These are phyloP conservation scores for Physocephala rufipes DNA, from an alignment of 2,888 invertebrate species.

Conservation along the genomic window DNA sequence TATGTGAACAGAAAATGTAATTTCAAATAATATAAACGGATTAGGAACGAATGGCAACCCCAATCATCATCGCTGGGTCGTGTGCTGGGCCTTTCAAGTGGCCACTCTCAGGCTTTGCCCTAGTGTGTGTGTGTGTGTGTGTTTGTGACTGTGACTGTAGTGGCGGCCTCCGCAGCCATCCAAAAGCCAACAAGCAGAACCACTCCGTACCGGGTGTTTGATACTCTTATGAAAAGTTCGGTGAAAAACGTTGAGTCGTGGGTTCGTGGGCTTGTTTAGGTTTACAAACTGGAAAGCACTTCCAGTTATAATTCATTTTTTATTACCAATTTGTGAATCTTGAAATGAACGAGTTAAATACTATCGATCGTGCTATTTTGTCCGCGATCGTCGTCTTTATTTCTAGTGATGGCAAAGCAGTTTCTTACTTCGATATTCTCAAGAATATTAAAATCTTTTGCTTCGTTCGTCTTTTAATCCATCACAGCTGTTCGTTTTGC, in stretches of 20 bases:
- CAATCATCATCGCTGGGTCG: not conserved
- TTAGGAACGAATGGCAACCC: no score
- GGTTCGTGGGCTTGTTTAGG: not conserved
- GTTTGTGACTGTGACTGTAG: not conserved
- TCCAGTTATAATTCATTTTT: not conserved
- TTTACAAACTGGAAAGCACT: not conserved
- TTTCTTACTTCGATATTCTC: not conserved
- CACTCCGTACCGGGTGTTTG: no score
- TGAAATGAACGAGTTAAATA: not conserved
- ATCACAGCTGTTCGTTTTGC: constrained; percentile 24
- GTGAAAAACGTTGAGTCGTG: no score
- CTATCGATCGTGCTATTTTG: no score
- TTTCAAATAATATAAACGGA: no score
- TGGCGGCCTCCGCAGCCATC: not conserved
- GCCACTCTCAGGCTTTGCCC: not conserved
- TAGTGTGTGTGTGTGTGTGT: not conserved
- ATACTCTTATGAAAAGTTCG: no score
- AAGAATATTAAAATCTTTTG: not conserved
- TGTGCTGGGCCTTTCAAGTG: not conserved
- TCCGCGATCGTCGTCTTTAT: no score
- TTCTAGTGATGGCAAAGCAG: no score
- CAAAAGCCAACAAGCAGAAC: no score
- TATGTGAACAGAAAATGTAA: no score
- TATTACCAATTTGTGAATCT: not conserved
- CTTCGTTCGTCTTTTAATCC: not conserved